phyloP scores from a whole-genome alignment of 2,888 invertebrate species.

The Resseliella maxima region DNA sequence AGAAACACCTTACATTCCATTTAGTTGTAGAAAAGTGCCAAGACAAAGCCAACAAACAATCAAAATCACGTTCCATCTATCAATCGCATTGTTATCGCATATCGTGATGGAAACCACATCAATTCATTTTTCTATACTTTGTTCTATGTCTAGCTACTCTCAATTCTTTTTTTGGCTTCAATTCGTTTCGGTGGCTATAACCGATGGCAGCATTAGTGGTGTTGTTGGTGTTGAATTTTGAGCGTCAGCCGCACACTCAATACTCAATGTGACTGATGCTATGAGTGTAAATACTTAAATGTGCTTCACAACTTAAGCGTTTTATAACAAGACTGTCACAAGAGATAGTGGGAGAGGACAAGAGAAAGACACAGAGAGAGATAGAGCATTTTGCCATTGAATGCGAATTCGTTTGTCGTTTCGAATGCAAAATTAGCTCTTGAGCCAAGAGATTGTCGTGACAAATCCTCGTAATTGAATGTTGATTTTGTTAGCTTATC shows the following conservation, averaged over 20 bases:
- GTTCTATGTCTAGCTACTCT: neutral
- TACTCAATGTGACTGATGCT: neutral
- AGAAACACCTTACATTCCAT: no score
- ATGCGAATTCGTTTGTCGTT: conserved; percentile 34
- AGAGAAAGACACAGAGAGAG: no score
- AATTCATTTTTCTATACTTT: conserved; percentile 1
- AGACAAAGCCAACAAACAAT: conserved; percentile 55
- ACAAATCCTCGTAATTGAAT: conserved; percentile 54
- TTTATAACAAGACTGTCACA: conserved; percentile 24
- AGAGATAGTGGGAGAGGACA: no score
- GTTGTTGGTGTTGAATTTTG: no score
- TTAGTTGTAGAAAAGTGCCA: neutral
- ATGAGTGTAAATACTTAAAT: conserved; percentile 53
- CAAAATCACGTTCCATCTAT: conserved; percentile 59
- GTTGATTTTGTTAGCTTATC: conserved; percentile 55
- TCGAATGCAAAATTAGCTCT: conserved; percentile 55
- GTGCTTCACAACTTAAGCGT: conserved; percentile 30
- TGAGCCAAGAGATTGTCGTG: conserved; percentile 53
- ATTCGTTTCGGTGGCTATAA: neutral
- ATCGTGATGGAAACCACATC: conserved; percentile 42
- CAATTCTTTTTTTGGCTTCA: neutral
- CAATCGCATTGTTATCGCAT: conserved; percentile 53
- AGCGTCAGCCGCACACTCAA: neutral
- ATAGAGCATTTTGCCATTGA: neutral
- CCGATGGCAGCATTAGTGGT: neutral